Evolutionary conservation across 2,797 vertebrate genomes (phyloP).

Genomic region (Muscicapa striata): DNA sequence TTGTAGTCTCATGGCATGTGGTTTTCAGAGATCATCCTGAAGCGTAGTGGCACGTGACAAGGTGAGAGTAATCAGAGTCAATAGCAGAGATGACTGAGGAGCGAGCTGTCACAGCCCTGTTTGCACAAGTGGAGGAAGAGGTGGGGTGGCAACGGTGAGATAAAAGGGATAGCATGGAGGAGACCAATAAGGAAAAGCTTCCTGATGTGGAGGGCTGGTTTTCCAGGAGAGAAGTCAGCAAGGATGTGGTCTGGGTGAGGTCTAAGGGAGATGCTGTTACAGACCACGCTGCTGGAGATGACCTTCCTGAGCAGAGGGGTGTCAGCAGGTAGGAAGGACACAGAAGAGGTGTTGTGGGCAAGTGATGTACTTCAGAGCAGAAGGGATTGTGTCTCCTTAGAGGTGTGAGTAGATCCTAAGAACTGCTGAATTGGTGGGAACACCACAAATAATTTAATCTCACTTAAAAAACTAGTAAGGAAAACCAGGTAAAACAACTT

Average conservation of each 20-base stretch:
- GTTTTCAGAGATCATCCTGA: neutral
- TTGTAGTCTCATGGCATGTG: neutral
- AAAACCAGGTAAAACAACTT: neutral
- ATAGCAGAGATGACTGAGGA: neutral
- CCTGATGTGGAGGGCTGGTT: neutral
- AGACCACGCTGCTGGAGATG: accelerated
- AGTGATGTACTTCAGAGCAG: neutral
- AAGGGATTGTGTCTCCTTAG: neutral
- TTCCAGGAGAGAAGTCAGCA: neutral
- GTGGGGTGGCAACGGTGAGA: neutral
- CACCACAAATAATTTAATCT: neutral
- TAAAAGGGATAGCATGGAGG: neutral
- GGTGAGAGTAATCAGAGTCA: neutral
- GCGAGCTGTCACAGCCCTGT: neutral
- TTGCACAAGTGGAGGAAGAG: neutral
- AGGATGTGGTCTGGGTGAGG: neutral
- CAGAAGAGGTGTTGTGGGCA: neutral
- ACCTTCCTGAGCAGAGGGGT: neutral
- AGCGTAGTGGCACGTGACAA: neutral
- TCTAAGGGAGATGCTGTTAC: neutral
- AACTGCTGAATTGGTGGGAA: neutral
- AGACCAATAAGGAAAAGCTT: neutral
- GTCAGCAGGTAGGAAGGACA: neutral
- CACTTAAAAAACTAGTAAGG: neutral
- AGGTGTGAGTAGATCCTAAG: neutral